Conservation (phyloP, 2,888 invertebrate species). For the Philaethria dido region DNA sequence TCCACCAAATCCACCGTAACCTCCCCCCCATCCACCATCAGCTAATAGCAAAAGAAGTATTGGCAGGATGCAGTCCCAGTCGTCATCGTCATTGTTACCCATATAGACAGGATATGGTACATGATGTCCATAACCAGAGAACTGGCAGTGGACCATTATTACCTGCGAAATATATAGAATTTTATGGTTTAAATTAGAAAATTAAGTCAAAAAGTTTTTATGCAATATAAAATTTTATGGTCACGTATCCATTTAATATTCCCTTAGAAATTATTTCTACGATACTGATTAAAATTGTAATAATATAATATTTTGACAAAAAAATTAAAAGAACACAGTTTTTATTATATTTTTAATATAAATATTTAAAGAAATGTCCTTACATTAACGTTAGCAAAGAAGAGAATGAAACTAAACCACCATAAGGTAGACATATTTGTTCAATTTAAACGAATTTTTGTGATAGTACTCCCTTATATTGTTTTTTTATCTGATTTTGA, state of each 20-base stretch:
- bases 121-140: conserved; percentile 44
- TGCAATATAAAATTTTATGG: too few species aligned
- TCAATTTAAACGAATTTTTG: conserved; percentile 33
- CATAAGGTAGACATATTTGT: conserved; percentile 55
- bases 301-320: too few species aligned
- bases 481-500: conserved; percentile 45
- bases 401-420: conserved; percentile 54
- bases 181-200: not conserved
- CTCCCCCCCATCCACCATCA: conserved; percentile 49
- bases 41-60: conserved; percentile 57
- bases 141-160: conserved; percentile 55
- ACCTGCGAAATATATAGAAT: conserved; percentile 49
- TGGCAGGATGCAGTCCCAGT: conserved; percentile 54
- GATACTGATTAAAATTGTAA: too few species aligned
- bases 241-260: too few species aligned
- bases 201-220: too few species aligned
- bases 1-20: conserved; percentile 41
- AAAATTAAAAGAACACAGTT: too few species aligned
- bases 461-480: conserved; percentile 42
- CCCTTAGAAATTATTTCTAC: too few species aligned
- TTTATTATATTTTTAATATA: too few species aligned
- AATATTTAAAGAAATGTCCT: conserved; percentile 42
- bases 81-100: conserved; percentile 53
- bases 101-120: conserved; percentile 57
- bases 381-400: conserved; percentile 57